These are phyloP conservation scores for Bubo bubo DNA, from an alignment of 2,113 vertebrate species.

Conservation along the genomic window DNA sequence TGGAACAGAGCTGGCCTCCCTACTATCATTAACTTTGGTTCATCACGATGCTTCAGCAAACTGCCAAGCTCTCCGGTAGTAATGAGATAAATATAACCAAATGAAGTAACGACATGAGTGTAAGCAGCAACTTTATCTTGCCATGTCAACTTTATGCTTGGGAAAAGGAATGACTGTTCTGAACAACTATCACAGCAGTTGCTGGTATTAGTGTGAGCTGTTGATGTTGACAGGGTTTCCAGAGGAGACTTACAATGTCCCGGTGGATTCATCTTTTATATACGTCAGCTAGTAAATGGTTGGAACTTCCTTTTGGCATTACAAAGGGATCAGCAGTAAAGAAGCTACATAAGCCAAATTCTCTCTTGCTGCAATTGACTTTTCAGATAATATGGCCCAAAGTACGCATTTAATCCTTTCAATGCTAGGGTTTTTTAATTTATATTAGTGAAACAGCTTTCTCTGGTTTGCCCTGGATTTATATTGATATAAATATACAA, in stretches of 20 bases:
- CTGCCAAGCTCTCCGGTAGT: slow-evolving; percentile 47
- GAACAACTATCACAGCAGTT: background rate
- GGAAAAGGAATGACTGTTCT: background rate
- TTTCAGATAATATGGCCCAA: background rate
- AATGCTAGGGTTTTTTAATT: fast-evolving
- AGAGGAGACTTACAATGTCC: background rate
- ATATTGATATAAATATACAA: background rate
- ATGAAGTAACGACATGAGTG: background rate
- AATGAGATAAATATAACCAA: slow-evolving; percentile 53
- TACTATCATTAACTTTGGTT: slow-evolving; percentile 40
- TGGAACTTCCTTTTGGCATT: slow-evolving; percentile 47
- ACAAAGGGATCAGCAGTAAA: background rate
- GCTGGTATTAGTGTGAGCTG: background rate
- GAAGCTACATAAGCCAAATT: background rate
- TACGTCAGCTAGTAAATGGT: background rate
- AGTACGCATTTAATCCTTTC: background rate
- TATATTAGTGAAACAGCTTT: background rate
- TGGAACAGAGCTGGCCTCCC: slow-evolving; percentile 28
- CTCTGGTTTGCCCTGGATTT: background rate
- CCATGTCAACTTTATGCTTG: slow-evolving; percentile 11
- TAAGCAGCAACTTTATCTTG: slow-evolving; percentile 33
- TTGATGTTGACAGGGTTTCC: background rate
- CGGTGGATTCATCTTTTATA: slow-evolving; percentile 10
- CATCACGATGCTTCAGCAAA: background rate
- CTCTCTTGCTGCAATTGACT: background rate